Evolutionary conservation across 2,888 invertebrate species (phyloP), one percentile per base, ranked within the genome.

Genomic region (Andrena flavipes): DNA sequence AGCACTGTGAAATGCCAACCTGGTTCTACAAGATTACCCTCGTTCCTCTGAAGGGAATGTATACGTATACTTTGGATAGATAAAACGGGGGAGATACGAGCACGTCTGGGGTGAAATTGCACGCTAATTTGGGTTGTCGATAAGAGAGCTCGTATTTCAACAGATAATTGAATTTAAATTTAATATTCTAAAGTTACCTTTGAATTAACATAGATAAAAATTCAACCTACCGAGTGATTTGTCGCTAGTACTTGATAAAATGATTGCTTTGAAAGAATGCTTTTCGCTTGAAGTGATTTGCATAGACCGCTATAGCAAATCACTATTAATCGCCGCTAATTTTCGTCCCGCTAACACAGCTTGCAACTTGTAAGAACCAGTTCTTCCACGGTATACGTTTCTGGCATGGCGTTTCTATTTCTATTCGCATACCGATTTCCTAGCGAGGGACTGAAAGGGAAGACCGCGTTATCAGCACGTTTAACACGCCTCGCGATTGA

Each of bases 391-490:
- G 84, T 74, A 82, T 77, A 84, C 70, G 87, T 90, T 92, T 93
- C 93, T 93, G 92, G 93, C 91, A 92, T 92, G 92, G 92, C 93
- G 93, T 93, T 89, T 90, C 88, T 88, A 88, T 84, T 80, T 87
- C 82, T 78, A 65, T 69, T 74, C 62, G 80, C 83, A 72, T 80
- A 75, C 69, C 65, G 64, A 70, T 7, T 73, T 69, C 56, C 76
- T 76, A 84, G 65, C 80, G 74, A 71, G 81, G 81, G 76, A 75
- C 75, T 70, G 56, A 67, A 82, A 63, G 76, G 74, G 82, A 76
- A 6, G 13, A 23, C 3, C 7, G 1, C 13, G 0, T 10, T 13
- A 1, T 23, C 42, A 59, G 20, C 30, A 0, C 7, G 16, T 64
- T 64, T 48, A 64, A 77, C 69, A 42, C 42, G 67, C 2, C 62